Conservation (phyloP, 1,140 invertebrate genomes). For the Druon quercuslanigerum region DNA sequence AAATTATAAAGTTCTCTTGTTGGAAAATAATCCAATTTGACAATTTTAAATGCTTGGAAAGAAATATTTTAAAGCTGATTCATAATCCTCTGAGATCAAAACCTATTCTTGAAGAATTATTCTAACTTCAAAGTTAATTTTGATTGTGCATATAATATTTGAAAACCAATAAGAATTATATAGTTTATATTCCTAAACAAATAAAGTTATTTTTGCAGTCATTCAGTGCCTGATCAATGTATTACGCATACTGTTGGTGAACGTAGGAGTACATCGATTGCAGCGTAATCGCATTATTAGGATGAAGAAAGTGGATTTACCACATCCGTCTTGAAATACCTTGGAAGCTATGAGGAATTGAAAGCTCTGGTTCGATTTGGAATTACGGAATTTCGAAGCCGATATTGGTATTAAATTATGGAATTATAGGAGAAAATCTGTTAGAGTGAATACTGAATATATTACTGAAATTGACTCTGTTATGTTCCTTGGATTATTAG, state of each 20-base stretch:
- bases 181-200: no score
- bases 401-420: constrained; percentile 28
- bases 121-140: no score
- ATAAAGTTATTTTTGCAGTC: no score
- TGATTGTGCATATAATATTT: no score
- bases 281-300: constrained; percentile 22
- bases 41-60: no score
- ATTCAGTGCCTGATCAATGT: not conserved
- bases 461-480: constrained; percentile 11
- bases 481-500: constrained; percentile 2
- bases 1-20: no score
- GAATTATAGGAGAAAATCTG: not conserved
- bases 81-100: no score
- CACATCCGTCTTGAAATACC: constrained; percentile 2
- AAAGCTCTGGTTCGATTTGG: constrained; percentile 18
- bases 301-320: constrained; percentile 28
- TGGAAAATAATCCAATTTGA: no score
- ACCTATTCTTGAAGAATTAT: no score
- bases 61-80: no score
- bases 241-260: constrained; percentile 8
- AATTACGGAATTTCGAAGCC: constrained; percentile 14
- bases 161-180: no score
- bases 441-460: not conserved
- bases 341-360: not conserved
- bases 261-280: no score